Evolutionary conservation across 2,113 vertebrate genomes (phyloP), one percentile per base, ranked within the genome.

Genomic region (Epinephelus moara): DNA sequence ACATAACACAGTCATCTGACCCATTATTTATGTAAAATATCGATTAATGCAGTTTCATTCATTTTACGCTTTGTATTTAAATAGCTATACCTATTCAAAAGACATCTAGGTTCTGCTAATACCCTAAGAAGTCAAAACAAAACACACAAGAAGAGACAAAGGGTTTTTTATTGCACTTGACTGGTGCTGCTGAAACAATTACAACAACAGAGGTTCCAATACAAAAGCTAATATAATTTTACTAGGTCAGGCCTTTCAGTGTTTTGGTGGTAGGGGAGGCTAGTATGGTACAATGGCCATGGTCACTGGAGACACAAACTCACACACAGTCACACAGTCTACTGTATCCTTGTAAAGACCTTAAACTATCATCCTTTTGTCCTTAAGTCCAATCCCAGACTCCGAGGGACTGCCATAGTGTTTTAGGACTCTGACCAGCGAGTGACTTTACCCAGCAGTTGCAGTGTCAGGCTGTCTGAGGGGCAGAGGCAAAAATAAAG

Each of bases 151-250:
- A 8, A 30, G 14, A 53, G 30, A 81, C 68, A 80, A 78, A 73
- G 56, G 75, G 19, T 72, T 71, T 71, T 92, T 89, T 89, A 90
- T 90, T 89, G 82, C 85, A 88, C 82, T 80, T 80, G 78, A 73
- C 75, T 78, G 75, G 81, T 89, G 88, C 80, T 81, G 76, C 63
- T 84, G 71, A 85, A 70, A 85, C 80, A 83, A 75, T 78, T 76
- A 80, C 73, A 88, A 85, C 50, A 17, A 50, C 19, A 63, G 45
- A 73, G 62, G 75, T 47, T 82, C 81, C 70, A 52, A 88, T 89
- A 93, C 81, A 91, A 91, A 93, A 90, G 72, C 74, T 57, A 73
- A 70, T 73, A 60, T 30, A 74, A 59, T 62, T 66, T 70, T 86
- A 82, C 74, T 85, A 64, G 88, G 85, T 79, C 80, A 85, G 57